Base-by-base conservation (phyloP, 1,140 invertebrate genomes). In the Hyles euphorbiae region DNA sequence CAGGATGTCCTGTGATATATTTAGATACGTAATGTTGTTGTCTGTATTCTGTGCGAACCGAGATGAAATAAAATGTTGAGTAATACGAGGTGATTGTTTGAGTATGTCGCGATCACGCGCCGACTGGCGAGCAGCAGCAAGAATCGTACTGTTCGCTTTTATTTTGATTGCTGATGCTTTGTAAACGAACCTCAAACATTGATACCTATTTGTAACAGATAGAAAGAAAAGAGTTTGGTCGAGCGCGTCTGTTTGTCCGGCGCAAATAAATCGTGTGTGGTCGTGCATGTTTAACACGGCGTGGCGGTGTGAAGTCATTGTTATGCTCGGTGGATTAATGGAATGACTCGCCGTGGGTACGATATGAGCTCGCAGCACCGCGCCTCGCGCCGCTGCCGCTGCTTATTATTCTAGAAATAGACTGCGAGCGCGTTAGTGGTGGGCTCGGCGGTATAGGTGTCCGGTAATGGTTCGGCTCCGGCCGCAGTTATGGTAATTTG, bases 241-340 rank as follows among this genome's bases (percentile, higher is more conserved):
- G 22, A 22, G 22, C 22, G 22, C 22, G 22, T 22, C 8, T 40
- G 8, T 54, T 45, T 54, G 53, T 54, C n/a, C 8, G 3, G n/a
- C 12, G 12, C 53, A 45, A 36, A 45, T 44, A 54, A 10, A 11
- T 44, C 53, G 40, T 45, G 53, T 45, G 53, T 44, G 53, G 53
- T 54, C 53, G 40, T 44, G 10, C 12, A 12, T 48, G 48, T 46
- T 57, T 10, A 10, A 57, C 55, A 48, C 49, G 44, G 3, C 9
- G 34, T 43, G 44, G 3, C 9, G 34, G 34, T 48, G 54, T 43
- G 40, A 46, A 44, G 36, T 57, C 49, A 57, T 53, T 61, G 45
- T 45, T 51, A 49, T 51, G 49, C 36, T 57, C 57, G 47, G 44
- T 57, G 34, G 55, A 57, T n/a, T 57, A 9, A 34, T 53, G 45